phyloP scores from a whole-genome alignment of 2,888 invertebrate species.

The Himalopsyche japonica region DNA sequence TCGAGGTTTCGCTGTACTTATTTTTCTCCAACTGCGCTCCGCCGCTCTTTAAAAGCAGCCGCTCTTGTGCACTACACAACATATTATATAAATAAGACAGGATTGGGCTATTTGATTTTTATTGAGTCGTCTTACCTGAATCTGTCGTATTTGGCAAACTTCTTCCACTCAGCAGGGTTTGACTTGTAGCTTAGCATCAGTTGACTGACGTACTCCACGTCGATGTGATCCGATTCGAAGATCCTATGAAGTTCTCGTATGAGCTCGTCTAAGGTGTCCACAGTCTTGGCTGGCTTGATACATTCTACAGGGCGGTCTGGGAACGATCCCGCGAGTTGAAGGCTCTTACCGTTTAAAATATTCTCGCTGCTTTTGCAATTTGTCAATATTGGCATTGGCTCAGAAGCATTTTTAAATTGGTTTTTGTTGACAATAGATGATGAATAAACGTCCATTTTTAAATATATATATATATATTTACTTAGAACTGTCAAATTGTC shows the following conservation, averaged over 20 bases:
- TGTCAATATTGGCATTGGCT: neutral
- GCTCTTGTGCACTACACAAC: too few relatives aligned
- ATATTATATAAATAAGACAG: too few relatives aligned
- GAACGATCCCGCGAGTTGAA: neutral
- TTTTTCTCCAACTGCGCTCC: too few relatives aligned
- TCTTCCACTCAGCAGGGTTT: slow-evolving; percentile 88
- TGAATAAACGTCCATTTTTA: neutral
- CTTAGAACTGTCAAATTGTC: too few relatives aligned
- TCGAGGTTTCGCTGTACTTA: too few relatives aligned
- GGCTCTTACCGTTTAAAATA: neutral
- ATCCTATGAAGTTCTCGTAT: slow-evolving; percentile 72
- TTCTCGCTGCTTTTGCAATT: neutral
- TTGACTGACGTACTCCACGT: slow-evolving; percentile 87
- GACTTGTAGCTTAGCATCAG: slow-evolving; percentile 81
- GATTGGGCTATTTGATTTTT: too few relatives aligned
- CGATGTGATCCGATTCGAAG: slow-evolving; percentile 80
- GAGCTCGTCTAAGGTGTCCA: slow-evolving; percentile 63
- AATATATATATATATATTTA: too few relatives aligned
- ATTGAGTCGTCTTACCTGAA: slow-evolving; percentile 65
- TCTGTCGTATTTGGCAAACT: slow-evolving; percentile 92
- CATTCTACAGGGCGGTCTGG: neutral
- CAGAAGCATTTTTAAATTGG: neutral
- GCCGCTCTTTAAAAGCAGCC: too few relatives aligned
- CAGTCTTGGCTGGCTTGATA: slow-evolving; percentile 43
- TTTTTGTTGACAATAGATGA: neutral